Evolutionary conservation across 2,113 vertebrate species (phyloP).

Genomic region (Hystrix cristata): DNA sequence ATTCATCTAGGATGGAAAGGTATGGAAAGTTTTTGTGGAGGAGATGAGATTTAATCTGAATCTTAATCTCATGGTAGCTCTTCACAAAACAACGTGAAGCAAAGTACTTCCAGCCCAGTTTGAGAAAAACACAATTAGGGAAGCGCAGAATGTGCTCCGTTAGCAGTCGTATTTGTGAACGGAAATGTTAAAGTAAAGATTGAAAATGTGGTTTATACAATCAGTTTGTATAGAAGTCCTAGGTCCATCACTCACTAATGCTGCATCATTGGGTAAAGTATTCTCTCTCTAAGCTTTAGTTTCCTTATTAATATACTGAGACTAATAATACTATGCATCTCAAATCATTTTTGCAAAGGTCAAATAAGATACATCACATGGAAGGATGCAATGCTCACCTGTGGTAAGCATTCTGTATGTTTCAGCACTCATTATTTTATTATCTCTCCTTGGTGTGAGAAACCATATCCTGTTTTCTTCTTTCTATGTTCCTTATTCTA

Average conservation of each 20-base stretch:
- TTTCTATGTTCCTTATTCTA: constrained; percentile 52
- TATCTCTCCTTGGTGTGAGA: constrained; percentile 38
- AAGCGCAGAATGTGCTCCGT: neutral
- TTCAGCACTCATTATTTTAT: neutral
- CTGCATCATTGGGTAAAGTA: neutral
- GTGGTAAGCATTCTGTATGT: neutral
- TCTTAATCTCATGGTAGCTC: neutral
- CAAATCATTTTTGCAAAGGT: neutral
- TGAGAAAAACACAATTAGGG: neutral
- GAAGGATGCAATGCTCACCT: neutral
- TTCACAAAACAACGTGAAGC: constrained; percentile 14
- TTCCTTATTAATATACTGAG: constrained; percentile 11
- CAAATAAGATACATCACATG: neutral
- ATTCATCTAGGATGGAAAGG: neutral
- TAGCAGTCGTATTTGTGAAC: neutral
- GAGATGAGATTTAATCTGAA: constrained; percentile 1
- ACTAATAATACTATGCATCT: constrained; percentile 7
- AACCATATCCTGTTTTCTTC: constrained; percentile 29
- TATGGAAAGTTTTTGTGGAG: neutral
- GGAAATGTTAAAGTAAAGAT: neutral
- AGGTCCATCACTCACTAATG: neutral
- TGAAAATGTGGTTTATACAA: neutral
- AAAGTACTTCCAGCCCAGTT: neutral
- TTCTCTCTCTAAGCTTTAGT: neutral
- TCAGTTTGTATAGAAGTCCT: neutral